Base-by-base conservation (phyloP, 1,140 invertebrate species). In the Trissolcus basalis region DNA sequence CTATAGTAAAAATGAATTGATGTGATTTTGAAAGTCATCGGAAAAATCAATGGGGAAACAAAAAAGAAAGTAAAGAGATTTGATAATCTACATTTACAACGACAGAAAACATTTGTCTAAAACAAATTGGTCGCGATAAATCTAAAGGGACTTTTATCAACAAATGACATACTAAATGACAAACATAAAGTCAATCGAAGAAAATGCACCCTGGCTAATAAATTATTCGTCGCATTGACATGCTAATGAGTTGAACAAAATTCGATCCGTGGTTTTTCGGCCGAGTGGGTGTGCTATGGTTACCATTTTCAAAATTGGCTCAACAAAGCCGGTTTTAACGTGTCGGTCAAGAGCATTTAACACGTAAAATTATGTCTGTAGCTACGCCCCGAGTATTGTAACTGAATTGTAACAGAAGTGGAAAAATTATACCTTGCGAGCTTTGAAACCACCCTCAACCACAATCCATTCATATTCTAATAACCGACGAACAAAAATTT, bases 321-420 rank as follows among this genome's bases (percentile, higher is more conserved):
- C 16, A 7, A 60, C 54, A 59, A 59, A 35, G 41, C 43, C n/a
- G 13, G 11, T 27, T 41, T 5, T 16, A 69, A 41, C 53, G 33
- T 53, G 51, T 39, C 51, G 44, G 16, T 9, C 9, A 39, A 53
- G 19, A 27, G 19, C 51, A 33, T 65, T 54, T 65, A 56, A 43
- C 45, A 49, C 45, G 45, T 56, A 43, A 56, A 56, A 65, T 65
- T 56, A 65, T 56, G 61, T 54, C 33, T 14, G 47, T 43, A 41
- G 47, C 27, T 11, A n/a, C 16, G 33, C 47, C 13, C 36, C 53
- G 19, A 16, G 13, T 12, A 35, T 58, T 53, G 54, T 14, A 9
- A 19, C 54, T n/a, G 49, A 47, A 53, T 72, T 64, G 43, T 58
- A 71, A 61, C 49, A 59, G 48, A 49, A 58, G 63, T 33, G 47